Evolutionary conservation across 1,140 invertebrate genomes (phyloP).

Genomic region (Microplitis mediator): DNA sequence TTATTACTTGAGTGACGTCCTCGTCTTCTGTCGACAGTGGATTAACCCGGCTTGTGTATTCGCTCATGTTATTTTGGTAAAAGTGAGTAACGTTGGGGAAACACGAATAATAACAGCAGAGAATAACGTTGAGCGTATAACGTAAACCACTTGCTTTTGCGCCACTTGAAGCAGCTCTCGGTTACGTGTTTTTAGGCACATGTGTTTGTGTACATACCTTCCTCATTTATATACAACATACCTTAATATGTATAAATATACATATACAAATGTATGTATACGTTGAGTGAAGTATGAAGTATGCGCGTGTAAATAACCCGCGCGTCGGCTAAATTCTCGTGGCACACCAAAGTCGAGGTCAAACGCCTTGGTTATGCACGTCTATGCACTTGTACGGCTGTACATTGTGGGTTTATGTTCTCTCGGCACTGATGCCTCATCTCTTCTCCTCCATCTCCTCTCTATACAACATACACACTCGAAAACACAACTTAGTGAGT

Average conservation of each 20-base stretch:
- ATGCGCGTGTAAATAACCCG: slow-evolving; percentile 9
- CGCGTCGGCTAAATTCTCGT: slow-evolving; percentile 12
- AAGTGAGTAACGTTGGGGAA: not conserved
- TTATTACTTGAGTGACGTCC: not conserved
- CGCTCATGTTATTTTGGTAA: not conserved
- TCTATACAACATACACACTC: no score
- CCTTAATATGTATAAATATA: not conserved
- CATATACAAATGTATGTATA: not conserved
- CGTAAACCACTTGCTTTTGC: not conserved
- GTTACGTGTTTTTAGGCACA: not conserved
- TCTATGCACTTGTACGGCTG: slow-evolving; percentile 20
- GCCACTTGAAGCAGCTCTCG: not conserved
- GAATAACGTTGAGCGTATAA: not conserved
- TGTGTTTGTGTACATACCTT: not conserved
- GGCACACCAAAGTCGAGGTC: slow-evolving; percentile 22
- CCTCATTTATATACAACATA: not conserved
- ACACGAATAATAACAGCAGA: not conserved
- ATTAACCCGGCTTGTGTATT: not conserved
- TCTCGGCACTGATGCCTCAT: not conserved
- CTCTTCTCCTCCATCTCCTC: no score
- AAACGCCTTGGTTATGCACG: slow-evolving; percentile 28
- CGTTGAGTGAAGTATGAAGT: not conserved
- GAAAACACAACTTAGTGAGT: not conserved
- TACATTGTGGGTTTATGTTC: slow-evolving; percentile 15
- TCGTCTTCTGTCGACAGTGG: not conserved